Percentiles rank a stretch among this genome's conserved stretches.
Conservation (phyloP, 2,797 vertebrate species). For the Neosilurus hyrtlii region DNA sequence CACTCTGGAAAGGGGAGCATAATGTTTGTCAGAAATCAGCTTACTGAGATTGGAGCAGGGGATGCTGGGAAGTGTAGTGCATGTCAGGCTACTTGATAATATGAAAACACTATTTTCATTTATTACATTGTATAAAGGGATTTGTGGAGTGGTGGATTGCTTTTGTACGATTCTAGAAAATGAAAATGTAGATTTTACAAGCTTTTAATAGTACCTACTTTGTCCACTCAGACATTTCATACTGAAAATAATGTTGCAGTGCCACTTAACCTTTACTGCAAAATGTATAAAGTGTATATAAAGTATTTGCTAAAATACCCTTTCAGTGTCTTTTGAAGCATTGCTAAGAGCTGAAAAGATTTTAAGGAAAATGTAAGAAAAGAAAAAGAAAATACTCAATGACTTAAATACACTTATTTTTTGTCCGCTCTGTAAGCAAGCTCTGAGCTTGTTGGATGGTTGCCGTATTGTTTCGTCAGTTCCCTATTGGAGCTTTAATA, state of each 20-base stretch:
- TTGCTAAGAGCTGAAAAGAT: conserved; percentile 20
- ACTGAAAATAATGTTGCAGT: not conserved
- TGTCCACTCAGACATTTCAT: conserved; percentile 20
- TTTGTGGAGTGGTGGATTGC: not conserved
- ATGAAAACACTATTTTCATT: no score
- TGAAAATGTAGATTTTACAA: not conserved
- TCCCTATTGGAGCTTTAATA: conserved; percentile 38
- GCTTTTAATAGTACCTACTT: not conserved
- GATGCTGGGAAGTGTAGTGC: no score
- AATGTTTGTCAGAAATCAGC: no score
- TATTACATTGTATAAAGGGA: not conserved
- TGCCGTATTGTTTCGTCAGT: conserved; percentile 15
- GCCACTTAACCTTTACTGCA: conserved; percentile 1
- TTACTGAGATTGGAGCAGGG: no score
- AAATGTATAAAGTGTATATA: conserved; percentile 10
- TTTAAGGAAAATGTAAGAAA: not conserved
- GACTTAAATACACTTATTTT: not conserved
- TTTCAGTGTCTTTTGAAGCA: not conserved
- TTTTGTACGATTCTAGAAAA: not conserved
- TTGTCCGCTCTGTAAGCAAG: conserved; percentile 14
- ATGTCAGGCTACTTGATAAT: no score
- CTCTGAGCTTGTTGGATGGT: conserved; percentile 14
- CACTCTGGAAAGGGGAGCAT: no score
- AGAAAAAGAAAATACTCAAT: not conserved
- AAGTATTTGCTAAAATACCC: conserved; percentile 18